These are phyloP conservation scores for Anser brachyrhynchus DNA, from an alignment of 2,113 vertebrate genomes.

Conservation along the genomic window DNA sequence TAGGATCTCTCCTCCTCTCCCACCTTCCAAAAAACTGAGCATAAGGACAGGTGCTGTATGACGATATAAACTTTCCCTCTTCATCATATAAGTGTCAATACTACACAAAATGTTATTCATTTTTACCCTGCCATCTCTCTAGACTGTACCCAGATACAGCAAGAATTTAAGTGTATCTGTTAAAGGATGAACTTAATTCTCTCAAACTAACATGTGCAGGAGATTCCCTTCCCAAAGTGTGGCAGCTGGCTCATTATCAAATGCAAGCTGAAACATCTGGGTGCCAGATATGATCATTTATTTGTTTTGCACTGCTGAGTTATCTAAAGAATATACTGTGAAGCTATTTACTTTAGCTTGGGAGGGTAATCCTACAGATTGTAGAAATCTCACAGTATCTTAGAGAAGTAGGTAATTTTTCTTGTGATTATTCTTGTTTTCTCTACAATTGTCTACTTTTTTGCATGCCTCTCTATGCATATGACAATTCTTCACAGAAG, in stretches of 20 bases:
- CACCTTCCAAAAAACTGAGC: not conserved
- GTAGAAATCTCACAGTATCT: not conserved
- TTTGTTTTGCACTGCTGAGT: not conserved
- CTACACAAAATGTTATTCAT: not conserved
- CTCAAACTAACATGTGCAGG: slow-evolving; percentile 8
- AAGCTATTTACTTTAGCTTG: not conserved
- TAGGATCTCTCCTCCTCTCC: not conserved
- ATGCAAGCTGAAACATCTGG: slow-evolving; percentile 58
- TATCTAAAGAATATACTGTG: slow-evolving; percentile 5
- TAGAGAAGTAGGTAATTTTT: not conserved
- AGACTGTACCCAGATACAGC: not conserved
- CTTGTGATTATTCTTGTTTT: not conserved
- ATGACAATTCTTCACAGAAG: not conserved
- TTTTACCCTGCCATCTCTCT: not conserved
- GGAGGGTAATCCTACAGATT: not conserved
- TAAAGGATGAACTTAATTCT: not conserved
- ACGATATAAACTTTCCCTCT: not conserved
- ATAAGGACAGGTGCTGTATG: not conserved
- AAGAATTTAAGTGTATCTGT: not conserved
- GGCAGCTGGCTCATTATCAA: slow-evolving; percentile 40
- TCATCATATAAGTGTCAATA: not conserved
- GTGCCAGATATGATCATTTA: slow-evolving; percentile 36
- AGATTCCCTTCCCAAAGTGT: slow-evolving; percentile 30
- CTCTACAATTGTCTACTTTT: not conserved
- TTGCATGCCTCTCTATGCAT: not conserved